Percentiles rank a stretch among this genome's conserved stretches.
Evolutionary conservation across 2,888 invertebrate species (phyloP).

Genomic region (Yponomeuta cagnagella): DNA sequence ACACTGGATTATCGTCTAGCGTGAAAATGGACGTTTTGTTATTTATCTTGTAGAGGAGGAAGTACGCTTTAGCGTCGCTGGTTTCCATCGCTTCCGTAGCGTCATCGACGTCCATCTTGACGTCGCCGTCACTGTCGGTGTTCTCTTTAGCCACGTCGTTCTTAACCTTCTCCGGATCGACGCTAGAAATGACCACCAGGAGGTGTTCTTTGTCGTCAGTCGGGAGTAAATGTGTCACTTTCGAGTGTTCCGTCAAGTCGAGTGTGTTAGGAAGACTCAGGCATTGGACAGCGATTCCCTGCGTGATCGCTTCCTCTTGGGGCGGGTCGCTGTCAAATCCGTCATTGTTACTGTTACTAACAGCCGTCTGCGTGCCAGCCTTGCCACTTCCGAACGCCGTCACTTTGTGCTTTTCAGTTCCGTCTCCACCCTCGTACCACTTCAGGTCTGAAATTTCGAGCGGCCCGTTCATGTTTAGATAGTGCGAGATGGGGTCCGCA

Average conservation of each 20-base stretch:
- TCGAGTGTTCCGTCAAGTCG: slow-evolving; percentile 64
- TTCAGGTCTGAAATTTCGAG: slow-evolving; percentile 65
- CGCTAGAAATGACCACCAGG: slow-evolving; percentile 74
- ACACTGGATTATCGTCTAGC: slow-evolving; percentile 76
- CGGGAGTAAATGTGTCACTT: slow-evolving; percentile 79
- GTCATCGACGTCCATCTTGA: slow-evolving; percentile 66
- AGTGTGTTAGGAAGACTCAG: slow-evolving; percentile 70
- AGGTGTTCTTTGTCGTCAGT: slow-evolving; percentile 82
- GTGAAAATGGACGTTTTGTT: slow-evolving; percentile 55
- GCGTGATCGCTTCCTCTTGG: slow-evolving; percentile 57
- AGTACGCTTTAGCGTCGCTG: slow-evolving; percentile 52
- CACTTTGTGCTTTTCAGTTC: slow-evolving; percentile 57
- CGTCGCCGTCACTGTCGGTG: slow-evolving; percentile 52
- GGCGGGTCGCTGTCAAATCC: slow-evolving; percentile 67
- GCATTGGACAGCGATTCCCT: slow-evolving; percentile 75
- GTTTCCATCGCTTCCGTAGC: slow-evolving; percentile 38
- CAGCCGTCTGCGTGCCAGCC: slow-evolving; percentile 53
- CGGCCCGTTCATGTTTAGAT: slow-evolving; percentile 63
- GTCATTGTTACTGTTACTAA: slow-evolving; percentile 61
- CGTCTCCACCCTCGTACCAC: slow-evolving; percentile 63
- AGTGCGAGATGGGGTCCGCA: slow-evolving; percentile 56
- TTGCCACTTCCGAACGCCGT: slow-evolving; percentile 52
- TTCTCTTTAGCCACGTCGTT: slow-evolving; percentile 34
- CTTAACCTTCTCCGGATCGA: slow-evolving; percentile 50
- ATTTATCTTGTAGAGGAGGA: slow-evolving; percentile 57